phyloP scores from a whole-genome alignment of 2,113 vertebrate genomes.

The Gadus chalcogrammus region DNA sequence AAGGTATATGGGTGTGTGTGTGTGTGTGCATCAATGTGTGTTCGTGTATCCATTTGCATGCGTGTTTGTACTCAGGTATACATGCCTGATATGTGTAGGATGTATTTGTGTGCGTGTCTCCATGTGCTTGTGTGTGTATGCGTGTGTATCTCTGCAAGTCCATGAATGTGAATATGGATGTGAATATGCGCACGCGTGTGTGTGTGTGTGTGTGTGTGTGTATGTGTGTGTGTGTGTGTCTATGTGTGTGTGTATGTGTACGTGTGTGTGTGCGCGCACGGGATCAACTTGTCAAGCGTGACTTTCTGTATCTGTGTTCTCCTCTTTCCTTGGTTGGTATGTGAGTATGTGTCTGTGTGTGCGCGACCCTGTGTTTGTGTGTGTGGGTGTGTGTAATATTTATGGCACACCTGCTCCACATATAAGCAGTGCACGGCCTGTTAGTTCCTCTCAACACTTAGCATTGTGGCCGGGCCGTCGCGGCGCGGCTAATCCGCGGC shows the following conservation, averaged over 20 bases:
- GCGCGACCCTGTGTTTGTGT: background rate
- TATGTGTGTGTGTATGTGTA: no score
- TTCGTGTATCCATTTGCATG: no score
- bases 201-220: background rate
- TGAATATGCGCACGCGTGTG: background rate
- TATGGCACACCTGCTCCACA: constrained; percentile 47
- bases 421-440: constrained; percentile 25
- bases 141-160: constrained; percentile 1
- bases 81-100: no score
- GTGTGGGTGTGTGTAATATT: constrained; percentile 8
- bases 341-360: background rate
- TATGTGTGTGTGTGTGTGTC: no score
- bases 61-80: no score
- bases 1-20: no score
- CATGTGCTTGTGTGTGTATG: no score
- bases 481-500: constrained; percentile 54
- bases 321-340: no score
- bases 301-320: no score
- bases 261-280: background rate
- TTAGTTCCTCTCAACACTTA: constrained; percentile 47
- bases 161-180: background rate
- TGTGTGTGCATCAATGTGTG: no score
- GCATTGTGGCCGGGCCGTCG: constrained; percentile 41
- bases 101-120: no score
- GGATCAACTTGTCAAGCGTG: background rate